A percentile compares a stretch with the other conserved stretches of the same genome.
Evolutionary conservation across 1,140 invertebrate species (phyloP).

Genomic region (Drosophila azteca): DNA sequence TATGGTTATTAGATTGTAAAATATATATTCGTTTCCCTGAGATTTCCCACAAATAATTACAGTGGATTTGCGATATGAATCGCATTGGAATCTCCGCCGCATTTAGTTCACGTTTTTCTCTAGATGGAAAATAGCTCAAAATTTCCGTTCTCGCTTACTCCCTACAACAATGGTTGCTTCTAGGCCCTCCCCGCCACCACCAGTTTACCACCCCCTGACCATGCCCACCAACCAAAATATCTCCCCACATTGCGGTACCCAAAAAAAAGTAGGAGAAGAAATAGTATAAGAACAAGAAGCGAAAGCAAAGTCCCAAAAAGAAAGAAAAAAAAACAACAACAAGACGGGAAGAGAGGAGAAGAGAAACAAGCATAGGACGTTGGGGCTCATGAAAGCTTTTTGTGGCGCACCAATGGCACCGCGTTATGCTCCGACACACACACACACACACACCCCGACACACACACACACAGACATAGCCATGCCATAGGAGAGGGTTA

Average conservation of each 20-base stretch:
- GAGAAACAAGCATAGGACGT: constrained; percentile 57
- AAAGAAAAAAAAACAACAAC: constrained; percentile 36
- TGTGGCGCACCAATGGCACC: constrained; percentile 84
- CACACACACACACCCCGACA: constrained; percentile 37
- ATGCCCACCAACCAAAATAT: constrained; percentile 34
- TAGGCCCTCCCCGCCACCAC: background rate
- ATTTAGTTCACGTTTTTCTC: too few species aligned
- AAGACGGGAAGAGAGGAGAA: constrained; percentile 28
- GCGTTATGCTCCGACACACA: constrained; percentile 82
- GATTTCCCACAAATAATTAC: too few species aligned
- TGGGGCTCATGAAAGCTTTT: constrained; percentile 82
- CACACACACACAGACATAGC: constrained; percentile 10
- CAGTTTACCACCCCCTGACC: background rate
- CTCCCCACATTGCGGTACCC: constrained; percentile 51
- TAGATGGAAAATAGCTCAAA: too few species aligned
- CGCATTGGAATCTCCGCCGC: too few species aligned
- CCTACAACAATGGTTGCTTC: background rate
- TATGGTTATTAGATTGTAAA: too few species aligned
- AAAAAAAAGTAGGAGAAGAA: constrained; percentile 27
- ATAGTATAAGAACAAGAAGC: background rate
- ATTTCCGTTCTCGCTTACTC: background rate
- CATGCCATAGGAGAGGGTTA: constrained; percentile 8
- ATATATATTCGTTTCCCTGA: too few species aligned
- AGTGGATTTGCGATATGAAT: too few species aligned
- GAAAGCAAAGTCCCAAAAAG: background rate